phyloP scores from a whole-genome alignment of 2,888 invertebrate genomes.

The Oxyteleia sp. region DNA sequence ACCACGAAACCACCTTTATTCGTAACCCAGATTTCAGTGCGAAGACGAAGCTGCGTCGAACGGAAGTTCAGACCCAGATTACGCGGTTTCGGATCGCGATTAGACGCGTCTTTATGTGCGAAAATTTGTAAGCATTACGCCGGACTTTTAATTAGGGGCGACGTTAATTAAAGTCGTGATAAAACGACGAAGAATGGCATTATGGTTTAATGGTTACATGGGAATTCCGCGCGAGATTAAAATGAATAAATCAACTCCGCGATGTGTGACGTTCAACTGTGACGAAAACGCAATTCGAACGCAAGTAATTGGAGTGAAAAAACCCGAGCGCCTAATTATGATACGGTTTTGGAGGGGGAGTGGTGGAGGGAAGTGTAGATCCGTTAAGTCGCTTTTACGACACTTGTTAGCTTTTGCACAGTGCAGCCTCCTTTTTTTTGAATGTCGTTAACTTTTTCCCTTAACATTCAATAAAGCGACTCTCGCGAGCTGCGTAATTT shows the following conservation, averaged over 20 bases:
- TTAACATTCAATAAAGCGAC: constrained; percentile 15
- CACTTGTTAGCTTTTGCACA: background rate
- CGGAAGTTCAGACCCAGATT: constrained; percentile 26
- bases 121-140: constrained; percentile 31
- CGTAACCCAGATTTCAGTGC: background rate
- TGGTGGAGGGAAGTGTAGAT: background rate
- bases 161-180: constrained; percentile 61
- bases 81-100: constrained; percentile 32
- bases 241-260: constrained; percentile 49
- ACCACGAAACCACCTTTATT: too few species aligned
- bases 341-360: background rate
- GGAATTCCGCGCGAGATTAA: constrained; percentile 43
- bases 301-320: background rate
- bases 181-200: constrained; percentile 48
- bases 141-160: constrained; percentile 49
- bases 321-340: background rate
- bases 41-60: background rate
- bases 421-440: constrained; percentile 1
- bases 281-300: background rate
- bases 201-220: constrained; percentile 57
- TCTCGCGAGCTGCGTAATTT: constrained; percentile 16
- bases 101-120: constrained; percentile 34
- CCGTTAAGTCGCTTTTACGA: background rate
- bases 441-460: constrained; percentile 31
- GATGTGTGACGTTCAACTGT: constrained; percentile 3